A percentile compares a stretch with the other conserved stretches of the same genome.
Evolutionary conservation across 1,140 invertebrate species (phyloP).

Genomic region (Oppia nitens): DNA sequence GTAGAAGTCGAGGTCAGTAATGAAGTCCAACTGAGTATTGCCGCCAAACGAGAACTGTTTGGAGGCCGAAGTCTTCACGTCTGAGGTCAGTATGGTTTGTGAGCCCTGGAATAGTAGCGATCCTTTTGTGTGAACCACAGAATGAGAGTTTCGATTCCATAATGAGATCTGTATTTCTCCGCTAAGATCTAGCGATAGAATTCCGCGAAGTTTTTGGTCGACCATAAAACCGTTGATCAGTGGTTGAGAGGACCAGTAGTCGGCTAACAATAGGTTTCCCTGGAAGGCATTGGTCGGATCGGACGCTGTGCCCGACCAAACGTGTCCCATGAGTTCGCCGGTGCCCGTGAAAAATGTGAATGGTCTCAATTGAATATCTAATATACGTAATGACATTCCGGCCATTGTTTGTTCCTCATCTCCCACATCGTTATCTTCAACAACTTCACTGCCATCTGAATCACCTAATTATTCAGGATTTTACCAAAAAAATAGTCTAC

Average conservation of each 20-base stretch:
- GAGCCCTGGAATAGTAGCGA: conserved; percentile 48
- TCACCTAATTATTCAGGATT: background rate
- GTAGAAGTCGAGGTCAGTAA: conserved; percentile 62
- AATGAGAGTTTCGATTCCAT: conserved; percentile 70
- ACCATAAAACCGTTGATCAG: conserved; percentile 54
- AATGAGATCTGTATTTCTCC: conserved; percentile 66
- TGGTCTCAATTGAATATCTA: conserved; percentile 58
- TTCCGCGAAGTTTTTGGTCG: conserved; percentile 47
- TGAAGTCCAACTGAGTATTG: conserved; percentile 51
- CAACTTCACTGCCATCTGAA: conserved; percentile 24
- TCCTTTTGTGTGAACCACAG: conserved; percentile 53
- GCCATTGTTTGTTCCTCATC: conserved; percentile 45
- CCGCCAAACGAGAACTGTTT: conserved; percentile 38
- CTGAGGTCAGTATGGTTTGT: conserved; percentile 40
- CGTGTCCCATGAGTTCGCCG: conserved; percentile 68
- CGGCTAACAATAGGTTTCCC: conserved; percentile 52
- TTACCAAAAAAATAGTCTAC: background rate
- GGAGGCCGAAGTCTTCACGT: background rate
- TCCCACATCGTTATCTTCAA: conserved; percentile 24
- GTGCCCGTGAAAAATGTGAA: conserved; percentile 69
- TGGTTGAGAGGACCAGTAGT: conserved; percentile 47
- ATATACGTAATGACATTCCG: conserved; percentile 61
- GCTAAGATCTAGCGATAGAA: conserved; percentile 59
- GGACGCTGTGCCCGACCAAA: conserved; percentile 66
- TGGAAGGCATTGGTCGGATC: conserved; percentile 65